Base-by-base conservation (phyloP, 2,113 vertebrate genomes). In the Meriones unguiculatus region DNA sequence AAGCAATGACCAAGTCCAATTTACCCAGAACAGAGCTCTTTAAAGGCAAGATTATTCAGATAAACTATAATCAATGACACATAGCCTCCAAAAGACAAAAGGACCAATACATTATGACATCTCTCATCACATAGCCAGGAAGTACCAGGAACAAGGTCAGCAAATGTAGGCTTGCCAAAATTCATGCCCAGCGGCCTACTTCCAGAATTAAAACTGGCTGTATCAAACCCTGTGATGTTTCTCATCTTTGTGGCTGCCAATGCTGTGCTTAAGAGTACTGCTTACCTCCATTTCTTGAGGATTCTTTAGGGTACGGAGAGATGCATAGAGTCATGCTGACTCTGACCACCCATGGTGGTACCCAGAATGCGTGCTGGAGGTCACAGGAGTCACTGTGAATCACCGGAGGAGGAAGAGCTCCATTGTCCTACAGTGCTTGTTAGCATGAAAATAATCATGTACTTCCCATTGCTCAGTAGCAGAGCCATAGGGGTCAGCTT, bases 371-470 rank as follows among this genome's bases (percentile, higher is more conserved):
- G 80, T 46, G 80, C 35, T 3, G 81, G 84, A 94, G 89, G 95
- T 82, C 93, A 81, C 4, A 0, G 2, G 12, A 76, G 72, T 92
- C 94, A 69, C 69, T 3, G 22, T 28, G 75, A 93, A 89, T 46
- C 78, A 67, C 41, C 1, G 25, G 69, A 6, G 35, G n/a, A 85
- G 62, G n/a, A 70, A 52, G 25, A 35, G 62, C 24, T 24, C 32
- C 15, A 2, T 67, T 46, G 80, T 72, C 92, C 69, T 10, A 20
- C 70, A 12, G 59, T 1, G 52, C 94, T 95, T 88, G 72, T 94
- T 95, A 95, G 90, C 76, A 69, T 30, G 38, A 89, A 95, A 95
- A 97, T 94, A 90, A 92, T 85, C 90, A 30, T 9, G 30, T 14
- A 14, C 50, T 78, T 91, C 57, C 78, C 59, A 57, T 5, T 72